These are phyloP conservation scores for Callinectes sapidus DNA, from an alignment of 2,888 invertebrate genomes.

Conservation along the genomic window DNA sequence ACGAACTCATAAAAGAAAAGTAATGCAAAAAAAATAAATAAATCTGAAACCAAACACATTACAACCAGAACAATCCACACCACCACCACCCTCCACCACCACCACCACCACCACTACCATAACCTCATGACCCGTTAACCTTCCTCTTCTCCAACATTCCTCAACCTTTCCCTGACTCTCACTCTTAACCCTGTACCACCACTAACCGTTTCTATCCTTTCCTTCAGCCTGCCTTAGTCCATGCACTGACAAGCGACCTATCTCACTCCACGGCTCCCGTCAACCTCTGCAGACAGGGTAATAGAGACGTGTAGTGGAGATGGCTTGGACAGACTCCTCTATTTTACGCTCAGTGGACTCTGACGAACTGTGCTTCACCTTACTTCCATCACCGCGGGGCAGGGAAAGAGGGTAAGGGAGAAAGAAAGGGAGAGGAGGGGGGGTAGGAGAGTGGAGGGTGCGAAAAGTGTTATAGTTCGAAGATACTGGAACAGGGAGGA, in stretches of 20 bases:
- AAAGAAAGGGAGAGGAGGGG: neutral
- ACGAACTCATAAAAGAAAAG: neutral
- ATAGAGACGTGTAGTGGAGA: slow-evolving; percentile 6
- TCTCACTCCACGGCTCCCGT: neutral
- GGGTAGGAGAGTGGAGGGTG: too few species aligned
- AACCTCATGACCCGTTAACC: neutral
- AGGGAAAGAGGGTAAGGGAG: neutral
- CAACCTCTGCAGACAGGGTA: neutral
- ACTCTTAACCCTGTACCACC: neutral
- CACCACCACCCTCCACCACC: neutral
- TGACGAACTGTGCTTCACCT: neutral
- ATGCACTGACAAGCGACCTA: neutral
- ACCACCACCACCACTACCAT: neutral
- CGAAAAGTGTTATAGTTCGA: neutral
- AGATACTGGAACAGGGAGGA: neutral
- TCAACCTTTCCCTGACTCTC: neutral
- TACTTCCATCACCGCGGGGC: neutral
- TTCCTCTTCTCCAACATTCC: neutral
- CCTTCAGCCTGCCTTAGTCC: neutral
- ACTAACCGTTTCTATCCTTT: neutral
- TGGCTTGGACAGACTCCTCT: slow-evolving; percentile 2
- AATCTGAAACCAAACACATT: neutral
- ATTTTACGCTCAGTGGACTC: neutral
- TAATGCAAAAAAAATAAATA: neutral
- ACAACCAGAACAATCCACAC: neutral